phyloP scores from a whole-genome alignment of 2,797 vertebrate species.

The Sebastes dallii region DNA sequence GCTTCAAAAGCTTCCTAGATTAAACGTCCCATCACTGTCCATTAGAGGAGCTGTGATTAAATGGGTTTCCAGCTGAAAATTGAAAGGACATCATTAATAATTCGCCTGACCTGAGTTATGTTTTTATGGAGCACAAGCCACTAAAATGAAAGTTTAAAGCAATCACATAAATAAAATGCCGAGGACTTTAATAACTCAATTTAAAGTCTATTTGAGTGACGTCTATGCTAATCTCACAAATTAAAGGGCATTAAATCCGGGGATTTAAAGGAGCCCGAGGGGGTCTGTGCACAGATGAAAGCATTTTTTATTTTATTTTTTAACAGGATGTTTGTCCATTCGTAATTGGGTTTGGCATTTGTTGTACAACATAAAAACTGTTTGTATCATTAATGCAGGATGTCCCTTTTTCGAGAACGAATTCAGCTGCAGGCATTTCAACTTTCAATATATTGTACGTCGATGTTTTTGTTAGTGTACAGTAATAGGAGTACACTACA shows the following conservation, averaged over 20 bases:
- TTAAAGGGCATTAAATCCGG: background rate
- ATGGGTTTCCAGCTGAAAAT: slow-evolving; percentile 57
- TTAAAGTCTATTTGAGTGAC: slow-evolving; percentile 8
- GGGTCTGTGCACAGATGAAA: background rate
- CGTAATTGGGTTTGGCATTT: background rate
- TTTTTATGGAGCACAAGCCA: slow-evolving; percentile 34
- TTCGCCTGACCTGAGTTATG: slow-evolving; percentile 38
- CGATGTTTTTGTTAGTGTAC: background rate
- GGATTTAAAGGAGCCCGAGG: background rate
- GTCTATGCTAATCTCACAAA: background rate
- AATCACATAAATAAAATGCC: slow-evolving; percentile 36
- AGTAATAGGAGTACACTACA: background rate
- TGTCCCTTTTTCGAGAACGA: background rate
- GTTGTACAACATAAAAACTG: background rate
- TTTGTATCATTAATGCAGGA: background rate
- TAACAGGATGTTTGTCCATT: background rate
- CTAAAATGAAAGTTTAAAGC: slow-evolving; percentile 51
- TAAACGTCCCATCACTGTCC: slow-evolving; percentile 68
- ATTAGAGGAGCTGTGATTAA: slow-evolving; percentile 71
- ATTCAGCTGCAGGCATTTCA: background rate
- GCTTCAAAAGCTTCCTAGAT: slow-evolving; percentile 63
- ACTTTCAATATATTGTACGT: background rate
- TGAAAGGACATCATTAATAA: slow-evolving; percentile 68
- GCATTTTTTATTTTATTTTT: background rate
- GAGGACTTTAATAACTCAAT: slow-evolving; percentile 9